Evolutionary conservation across 2,888 invertebrate genomes (phyloP), one percentile per base, ranked within the genome.

Genomic region (Spilarctia lutea): DNA sequence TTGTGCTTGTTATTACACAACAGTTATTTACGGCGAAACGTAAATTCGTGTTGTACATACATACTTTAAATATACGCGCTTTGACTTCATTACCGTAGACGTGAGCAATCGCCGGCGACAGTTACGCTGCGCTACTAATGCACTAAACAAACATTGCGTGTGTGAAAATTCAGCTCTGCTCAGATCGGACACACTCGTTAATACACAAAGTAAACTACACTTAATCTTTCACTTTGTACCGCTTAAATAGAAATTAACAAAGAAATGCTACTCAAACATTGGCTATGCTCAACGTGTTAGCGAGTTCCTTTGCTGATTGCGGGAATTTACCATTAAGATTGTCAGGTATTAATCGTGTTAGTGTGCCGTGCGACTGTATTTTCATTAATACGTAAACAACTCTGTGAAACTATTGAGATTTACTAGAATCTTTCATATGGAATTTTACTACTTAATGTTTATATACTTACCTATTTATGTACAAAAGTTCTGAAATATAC

Each of bases 161-260:
- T 93, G 94, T 94, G 94, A 94, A 84, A 95, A 92, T 92, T 90
- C 89, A 89, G 91, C 83, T 90, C 89, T 92, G 92, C 92, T 91
- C 92, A 91, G 85, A 94, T 92, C 91, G 87, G 87, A 90, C 88
- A 85, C 85, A 88, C 88, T 87, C 85, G 93, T 91, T 94, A 95
- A 95, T 90, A 80, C 83, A 81, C 81, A 87, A 86, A 82, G 91
- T 88, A 94, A 93, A 94, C 93, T 84, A 84, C 85, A 90, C 90
- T 93, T 94, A 94, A 94, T 95, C 91, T 92, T 93, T 93, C 93
- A 93, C 93, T 95, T 94, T 94, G 91, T 93, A 86, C 89, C 89
- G 91, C 91, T 93, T 93, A 92, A 84, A 93, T 87, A 90, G 83
- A 91, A 93, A 94, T 94, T 94, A 94, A 93, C 94, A 87, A 90